Conservation (phyloP, 2,888 invertebrate species). For the Tipula unca region DNA sequence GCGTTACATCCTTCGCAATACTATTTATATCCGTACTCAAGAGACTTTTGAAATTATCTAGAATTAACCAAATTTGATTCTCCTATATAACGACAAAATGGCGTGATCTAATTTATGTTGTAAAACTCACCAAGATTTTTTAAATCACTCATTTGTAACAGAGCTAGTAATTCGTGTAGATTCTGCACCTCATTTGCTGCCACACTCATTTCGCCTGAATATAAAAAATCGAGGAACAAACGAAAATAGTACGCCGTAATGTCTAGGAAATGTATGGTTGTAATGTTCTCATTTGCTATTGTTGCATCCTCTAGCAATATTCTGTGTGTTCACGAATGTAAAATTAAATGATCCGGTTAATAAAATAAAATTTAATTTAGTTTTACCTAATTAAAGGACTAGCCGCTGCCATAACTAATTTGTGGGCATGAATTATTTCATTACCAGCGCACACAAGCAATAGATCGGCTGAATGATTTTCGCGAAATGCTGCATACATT, state of each 20-base stretch:
- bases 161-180: conserved; percentile 71
- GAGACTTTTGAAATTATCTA: background rate
- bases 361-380: conserved; percentile 34
- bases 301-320: conserved; percentile 65
- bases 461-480: conserved; percentile 79
- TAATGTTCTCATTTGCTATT: conserved; percentile 54
- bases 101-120: too few relatives aligned
- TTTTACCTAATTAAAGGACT: conserved; percentile 69
- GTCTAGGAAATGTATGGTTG: conserved; percentile 77
- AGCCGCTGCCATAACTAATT: conserved; percentile 78
- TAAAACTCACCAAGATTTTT: background rate
- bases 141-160: conserved; percentile 57
- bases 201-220: conserved; percentile 68
- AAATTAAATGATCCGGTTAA: conserved; percentile 40
- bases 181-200: conserved; percentile 62
- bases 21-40: conserved; percentile 38
- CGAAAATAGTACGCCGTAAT: conserved; percentile 71
- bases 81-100: background rate
- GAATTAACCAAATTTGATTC: background rate
- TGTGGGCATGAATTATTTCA: conserved; percentile 71
- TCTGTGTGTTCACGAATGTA: conserved; percentile 33
- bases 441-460: conserved; percentile 79
- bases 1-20: conserved; percentile 42
- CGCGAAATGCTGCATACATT: conserved; percentile 80
- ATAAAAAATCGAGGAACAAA: conserved; percentile 74